Conservation (phyloP, 2,113 vertebrate species). For the Thryonomys swinderianus region DNA sequence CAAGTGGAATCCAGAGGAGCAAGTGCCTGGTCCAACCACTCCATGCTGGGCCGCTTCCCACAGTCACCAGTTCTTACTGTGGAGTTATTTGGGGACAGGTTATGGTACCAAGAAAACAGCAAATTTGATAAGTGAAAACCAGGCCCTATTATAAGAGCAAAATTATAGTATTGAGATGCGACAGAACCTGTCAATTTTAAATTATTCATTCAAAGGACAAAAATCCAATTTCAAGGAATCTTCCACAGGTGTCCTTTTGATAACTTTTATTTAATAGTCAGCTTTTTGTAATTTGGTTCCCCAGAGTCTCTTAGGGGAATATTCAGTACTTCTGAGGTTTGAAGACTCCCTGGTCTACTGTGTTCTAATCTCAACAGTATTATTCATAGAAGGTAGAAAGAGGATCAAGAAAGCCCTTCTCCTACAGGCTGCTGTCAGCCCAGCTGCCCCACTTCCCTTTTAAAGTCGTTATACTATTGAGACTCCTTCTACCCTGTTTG, state of each 20-base stretch:
- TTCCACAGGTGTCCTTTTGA: slow-evolving; percentile 55
- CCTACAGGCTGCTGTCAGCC: neutral
- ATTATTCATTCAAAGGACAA: slow-evolving; percentile 47
- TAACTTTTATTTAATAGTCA: slow-evolving; percentile 56
- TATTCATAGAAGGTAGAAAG: neutral
- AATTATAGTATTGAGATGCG: slow-evolving; percentile 55
- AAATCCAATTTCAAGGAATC: slow-evolving; percentile 23
- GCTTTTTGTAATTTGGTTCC: slow-evolving; percentile 45
- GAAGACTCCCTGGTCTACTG: neutral
- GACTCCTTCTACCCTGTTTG: neutral
- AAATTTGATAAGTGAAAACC: slow-evolving; percentile 47
- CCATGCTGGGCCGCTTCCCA: too few relatives aligned
- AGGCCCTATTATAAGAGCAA: neutral
- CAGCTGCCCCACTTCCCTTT: neutral
- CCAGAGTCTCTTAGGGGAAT: slow-evolving; percentile 23
- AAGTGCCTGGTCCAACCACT: neutral
- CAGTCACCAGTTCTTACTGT: neutral
- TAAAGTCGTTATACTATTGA: neutral
- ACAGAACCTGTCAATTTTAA: slow-evolving; percentile 49
- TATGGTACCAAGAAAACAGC: neutral
- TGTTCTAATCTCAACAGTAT: neutral
- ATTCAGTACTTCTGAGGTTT: neutral
- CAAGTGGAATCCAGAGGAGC: neutral
- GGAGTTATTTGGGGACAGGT: slow-evolving; percentile 29
- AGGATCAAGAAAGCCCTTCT: neutral